These are phyloP conservation scores for Mercenaria mercenaria DNA, from an alignment of 1,140 invertebrate genomes.

Conservation along the genomic window DNA sequence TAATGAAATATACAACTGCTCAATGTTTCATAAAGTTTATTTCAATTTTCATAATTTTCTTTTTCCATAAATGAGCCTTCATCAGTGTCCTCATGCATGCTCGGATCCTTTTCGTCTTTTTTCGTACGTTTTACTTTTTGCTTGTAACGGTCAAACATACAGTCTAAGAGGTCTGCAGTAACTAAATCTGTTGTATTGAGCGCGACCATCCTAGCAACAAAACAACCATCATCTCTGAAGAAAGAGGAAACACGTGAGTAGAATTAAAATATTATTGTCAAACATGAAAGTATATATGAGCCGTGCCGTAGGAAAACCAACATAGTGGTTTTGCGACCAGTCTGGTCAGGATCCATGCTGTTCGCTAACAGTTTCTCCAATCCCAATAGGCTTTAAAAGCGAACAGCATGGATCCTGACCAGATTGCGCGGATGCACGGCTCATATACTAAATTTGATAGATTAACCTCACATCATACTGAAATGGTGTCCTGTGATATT, in stretches of 20 bases:
- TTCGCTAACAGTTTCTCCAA: no score
- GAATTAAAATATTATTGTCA: background rate
- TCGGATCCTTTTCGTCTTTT: background rate
- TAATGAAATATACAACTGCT: no score
- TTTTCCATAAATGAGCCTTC: background rate
- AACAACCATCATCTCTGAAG: constrained; percentile 33
- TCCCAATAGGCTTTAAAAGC: no score
- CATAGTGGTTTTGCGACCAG: no score
- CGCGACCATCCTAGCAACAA: constrained; percentile 20
- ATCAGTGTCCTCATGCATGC: background rate
- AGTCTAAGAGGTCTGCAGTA: constrained; percentile 10
- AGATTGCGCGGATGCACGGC: no score
- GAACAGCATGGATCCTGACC: no score
- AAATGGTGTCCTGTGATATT: no score
- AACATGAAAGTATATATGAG: background rate
- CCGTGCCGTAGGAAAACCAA: no score
- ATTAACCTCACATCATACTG: no score
- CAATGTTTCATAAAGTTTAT: background rate
- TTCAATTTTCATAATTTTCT: background rate
- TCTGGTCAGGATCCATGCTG: no score
- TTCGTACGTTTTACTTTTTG: background rate
- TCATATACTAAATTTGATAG: no score
- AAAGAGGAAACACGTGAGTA: background rate
- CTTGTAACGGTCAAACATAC: background rate
- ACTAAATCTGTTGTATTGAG: constrained; percentile 17